Base-by-base conservation (phyloP, 2,888 invertebrate species). In the Chrysotoxum bicinctum region DNA sequence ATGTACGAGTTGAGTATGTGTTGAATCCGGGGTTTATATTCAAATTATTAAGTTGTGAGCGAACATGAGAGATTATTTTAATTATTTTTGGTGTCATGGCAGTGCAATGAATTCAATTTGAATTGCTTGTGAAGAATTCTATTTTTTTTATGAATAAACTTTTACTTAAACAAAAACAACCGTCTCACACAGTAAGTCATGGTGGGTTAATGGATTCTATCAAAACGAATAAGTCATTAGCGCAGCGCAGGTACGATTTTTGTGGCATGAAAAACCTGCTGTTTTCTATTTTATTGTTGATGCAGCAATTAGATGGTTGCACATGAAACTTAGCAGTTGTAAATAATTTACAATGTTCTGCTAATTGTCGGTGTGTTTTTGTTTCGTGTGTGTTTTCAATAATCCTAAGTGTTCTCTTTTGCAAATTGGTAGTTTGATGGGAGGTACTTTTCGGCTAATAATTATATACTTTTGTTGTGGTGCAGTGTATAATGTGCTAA, bases 201-300 rank as follows among this genome's bases (percentile, higher is more conserved):
- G 74, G 73, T 40, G 40, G 56, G 62, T 58, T 74, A 75, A 79
- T 79, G 52, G 35, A 43, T 69, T 79, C 70, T 70, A 79, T 84
- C 74, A 52, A 21, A 75, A 50, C 30, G 69, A 78, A 74, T 66
- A 79, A 62, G 58, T 21, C 75, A 58, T 56, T 69, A 69, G 77
- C 37, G 16, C 12, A 26, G n/a, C 8, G 10, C n/a, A 56, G 21
- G 37, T 58, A 48, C 40, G 69, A 54, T 72, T 64, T 48, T 60
- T 45, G 58, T 30, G 26, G 72, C 43, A 69, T n/a, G 32, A 48
- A 26, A 56, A 74, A 77, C 54, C 54, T 68, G 32, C 10, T 32
- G 30, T 19, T 26, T 23, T 52, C 9, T 26, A 3, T 54, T 52
- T 16, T 52, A 30, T 54, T 32, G 54, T 32, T 54, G 60, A 37